Evolutionary conservation across 2,888 invertebrate genomes (phyloP).

Genomic region (Odontocolon sp.): DNA sequence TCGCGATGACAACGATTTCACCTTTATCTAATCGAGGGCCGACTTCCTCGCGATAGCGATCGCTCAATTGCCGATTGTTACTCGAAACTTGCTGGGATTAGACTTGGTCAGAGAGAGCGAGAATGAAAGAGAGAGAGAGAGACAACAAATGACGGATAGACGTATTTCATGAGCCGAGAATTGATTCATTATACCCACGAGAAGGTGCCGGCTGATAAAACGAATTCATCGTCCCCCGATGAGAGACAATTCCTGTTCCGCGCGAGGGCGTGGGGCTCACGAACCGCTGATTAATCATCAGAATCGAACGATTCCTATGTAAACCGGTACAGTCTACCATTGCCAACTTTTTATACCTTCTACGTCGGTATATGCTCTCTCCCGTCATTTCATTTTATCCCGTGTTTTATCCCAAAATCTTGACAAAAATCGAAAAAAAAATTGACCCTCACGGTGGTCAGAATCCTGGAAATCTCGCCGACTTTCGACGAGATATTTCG

Average conservation of each 20-base stretch:
- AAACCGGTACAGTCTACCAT: constrained; percentile 24
- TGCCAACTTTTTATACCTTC: constrained; percentile 20
- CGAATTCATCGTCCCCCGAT: constrained; percentile 62
- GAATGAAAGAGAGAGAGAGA: not conserved
- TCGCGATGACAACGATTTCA: too few relatives aligned
- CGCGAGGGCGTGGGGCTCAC: constrained; percentile 37
- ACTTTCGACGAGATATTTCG: too few relatives aligned
- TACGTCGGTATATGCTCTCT: not conserved
- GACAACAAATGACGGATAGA: constrained; percentile 17
- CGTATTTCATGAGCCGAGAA: constrained; percentile 45
- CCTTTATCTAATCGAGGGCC: too few relatives aligned
- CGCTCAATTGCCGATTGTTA: too few relatives aligned
- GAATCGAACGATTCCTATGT: constrained; percentile 46
- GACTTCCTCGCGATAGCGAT: too few relatives aligned
- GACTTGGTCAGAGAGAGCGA: too few relatives aligned
- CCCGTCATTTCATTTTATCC: too few relatives aligned
- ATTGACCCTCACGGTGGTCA: too few relatives aligned
- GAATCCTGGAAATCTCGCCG: too few relatives aligned
- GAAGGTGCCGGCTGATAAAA: constrained; percentile 65
- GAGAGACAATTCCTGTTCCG: constrained; percentile 55
- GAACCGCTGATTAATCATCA: constrained; percentile 56
- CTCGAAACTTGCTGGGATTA: too few relatives aligned
- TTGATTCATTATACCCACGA: constrained; percentile 65
- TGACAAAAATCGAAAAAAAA: too few relatives aligned
- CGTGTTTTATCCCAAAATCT: too few relatives aligned